Evolutionary conservation across 2,888 invertebrate genomes (phyloP).

Genomic region (Scaptomyza cyrtandrae): DNA sequence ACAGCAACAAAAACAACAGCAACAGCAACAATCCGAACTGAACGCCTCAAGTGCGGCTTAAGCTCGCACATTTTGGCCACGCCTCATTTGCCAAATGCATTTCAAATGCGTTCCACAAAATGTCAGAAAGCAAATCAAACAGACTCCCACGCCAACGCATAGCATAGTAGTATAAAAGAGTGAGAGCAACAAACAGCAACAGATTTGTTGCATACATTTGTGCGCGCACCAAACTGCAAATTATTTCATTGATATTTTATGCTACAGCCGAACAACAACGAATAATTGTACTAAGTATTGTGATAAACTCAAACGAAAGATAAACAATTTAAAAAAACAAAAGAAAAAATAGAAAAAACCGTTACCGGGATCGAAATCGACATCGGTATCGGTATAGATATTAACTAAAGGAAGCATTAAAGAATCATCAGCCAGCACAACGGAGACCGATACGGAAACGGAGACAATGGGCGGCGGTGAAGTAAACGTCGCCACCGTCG

Average conservation of each 20-base stretch:
- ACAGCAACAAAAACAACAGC: constrained; percentile 32
- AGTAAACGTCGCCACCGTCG: constrained; percentile 95
- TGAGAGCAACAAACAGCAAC: constrained; percentile 34
- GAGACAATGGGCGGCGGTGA: constrained; percentile 88
- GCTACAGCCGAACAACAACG: constrained; percentile 44
- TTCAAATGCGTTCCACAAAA: constrained; percentile 73
- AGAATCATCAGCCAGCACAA: constrained; percentile 58
- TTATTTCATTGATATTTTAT: constrained; percentile 63
- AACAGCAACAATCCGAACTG: constrained; percentile 12
- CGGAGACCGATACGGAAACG: constrained; percentile 75
- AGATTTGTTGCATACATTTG: constrained; percentile 63
- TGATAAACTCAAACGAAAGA: constrained; percentile 7
- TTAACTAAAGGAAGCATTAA: constrained; percentile 5
- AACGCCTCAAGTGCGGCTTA: constrained; percentile 46
- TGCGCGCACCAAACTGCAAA: constrained; percentile 51
- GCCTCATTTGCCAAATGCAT: constrained; percentile 68
- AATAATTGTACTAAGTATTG: constrained; percentile 21
- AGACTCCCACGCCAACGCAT: constrained; percentile 12
- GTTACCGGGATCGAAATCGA: constrained; percentile 17
- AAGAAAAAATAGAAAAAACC: neutral
- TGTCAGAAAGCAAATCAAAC: constrained; percentile 29
- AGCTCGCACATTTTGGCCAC: constrained; percentile 55
- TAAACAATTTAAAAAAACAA: neutral
- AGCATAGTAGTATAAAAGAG: neutral
- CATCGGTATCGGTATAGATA: constrained; percentile 29